These are phyloP conservation scores for Cossypha caffra DNA, from an alignment of 2,797 vertebrate species.

Conservation along the genomic window DNA sequence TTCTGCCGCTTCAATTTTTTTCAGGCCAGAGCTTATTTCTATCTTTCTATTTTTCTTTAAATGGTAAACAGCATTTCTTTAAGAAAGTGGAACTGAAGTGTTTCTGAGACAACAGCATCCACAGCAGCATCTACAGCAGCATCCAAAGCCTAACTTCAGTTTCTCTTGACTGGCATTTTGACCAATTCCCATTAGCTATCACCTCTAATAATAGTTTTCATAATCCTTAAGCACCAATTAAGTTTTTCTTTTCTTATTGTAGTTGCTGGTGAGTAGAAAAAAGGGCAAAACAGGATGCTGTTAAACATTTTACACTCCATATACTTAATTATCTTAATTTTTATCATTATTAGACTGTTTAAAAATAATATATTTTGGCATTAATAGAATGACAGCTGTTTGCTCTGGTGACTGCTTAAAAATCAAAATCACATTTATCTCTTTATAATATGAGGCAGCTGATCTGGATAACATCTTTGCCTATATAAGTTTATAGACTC, in stretches of 20 bases:
- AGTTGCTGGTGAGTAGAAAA: not conserved
- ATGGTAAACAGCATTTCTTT: not conserved
- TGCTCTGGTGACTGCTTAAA: not conserved
- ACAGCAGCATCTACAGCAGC: not conserved
- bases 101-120: not conserved
- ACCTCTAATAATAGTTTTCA: not conserved
- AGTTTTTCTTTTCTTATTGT: not conserved
- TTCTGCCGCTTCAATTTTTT: not conserved
- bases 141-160: not conserved
- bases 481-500: not conserved
- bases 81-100: not conserved
- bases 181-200: not conserved
- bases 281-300: fast-evolving
- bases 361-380: not conserved
- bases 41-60: not conserved
- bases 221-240: not conserved
- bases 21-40: not conserved
- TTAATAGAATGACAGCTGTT: not conserved
- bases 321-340: not conserved
- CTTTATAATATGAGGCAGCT: not conserved
- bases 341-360: not conserved
- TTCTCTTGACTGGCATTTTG: not conserved
- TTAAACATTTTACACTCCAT: not conserved
- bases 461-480: not conserved
- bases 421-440: not conserved